Conservation (phyloP, 2,797 vertebrate genomes). For the Menidia menidia region DNA sequence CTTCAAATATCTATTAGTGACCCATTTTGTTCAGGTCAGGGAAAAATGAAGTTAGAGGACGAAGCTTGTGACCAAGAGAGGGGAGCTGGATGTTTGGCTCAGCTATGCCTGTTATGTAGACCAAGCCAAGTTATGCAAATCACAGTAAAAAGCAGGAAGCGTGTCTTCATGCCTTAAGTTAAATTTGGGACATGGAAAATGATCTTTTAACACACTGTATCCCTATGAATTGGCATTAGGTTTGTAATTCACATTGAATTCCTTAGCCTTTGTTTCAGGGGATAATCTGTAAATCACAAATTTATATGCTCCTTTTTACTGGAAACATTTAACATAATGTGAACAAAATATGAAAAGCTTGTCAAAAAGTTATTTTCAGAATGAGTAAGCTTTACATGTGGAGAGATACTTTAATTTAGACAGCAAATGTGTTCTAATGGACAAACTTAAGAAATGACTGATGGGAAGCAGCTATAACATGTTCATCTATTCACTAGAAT, state of each 20-base stretch:
- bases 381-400: no score
- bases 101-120: neutral
- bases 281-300: no score
- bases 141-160: neutral
- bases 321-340: no score
- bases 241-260: neutral
- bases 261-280: no score
- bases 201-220: neutral
- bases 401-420: no score
- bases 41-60: constrained; percentile 32
- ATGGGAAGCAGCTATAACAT: no score
- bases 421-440: no score
- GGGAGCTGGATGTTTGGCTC: neutral
- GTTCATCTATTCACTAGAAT: no score
- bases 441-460: no score
- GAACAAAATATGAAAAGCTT: no score
- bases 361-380: no score
- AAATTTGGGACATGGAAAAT: neutral
- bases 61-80: constrained; percentile 16
- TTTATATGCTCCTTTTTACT: no score
- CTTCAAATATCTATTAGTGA: neutral
- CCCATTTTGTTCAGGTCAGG: neutral
- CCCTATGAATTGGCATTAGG: neutral
- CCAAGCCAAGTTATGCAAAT: neutral
- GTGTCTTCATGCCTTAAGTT: neutral